phyloP scores from a whole-genome alignment of 2,888 invertebrate genomes.

The Eutolmus rufibarbis region DNA sequence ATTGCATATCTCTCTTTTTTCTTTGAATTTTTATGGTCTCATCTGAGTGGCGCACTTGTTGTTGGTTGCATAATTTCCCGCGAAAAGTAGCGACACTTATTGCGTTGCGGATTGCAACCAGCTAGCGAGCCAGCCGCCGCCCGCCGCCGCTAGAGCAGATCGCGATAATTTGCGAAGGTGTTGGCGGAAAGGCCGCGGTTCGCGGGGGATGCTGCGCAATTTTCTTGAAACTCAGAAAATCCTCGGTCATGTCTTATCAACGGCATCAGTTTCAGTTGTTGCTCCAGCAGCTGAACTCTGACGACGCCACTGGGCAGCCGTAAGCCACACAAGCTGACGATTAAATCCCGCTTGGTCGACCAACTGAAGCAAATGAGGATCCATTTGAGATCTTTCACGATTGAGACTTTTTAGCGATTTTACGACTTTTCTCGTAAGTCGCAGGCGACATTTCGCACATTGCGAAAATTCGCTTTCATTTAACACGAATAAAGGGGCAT shows the following conservation, averaged over 20 bases:
- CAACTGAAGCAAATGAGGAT: background rate
- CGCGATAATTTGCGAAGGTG: background rate
- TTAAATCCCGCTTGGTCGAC: background rate
- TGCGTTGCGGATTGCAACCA: background rate
- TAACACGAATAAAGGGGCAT: background rate
- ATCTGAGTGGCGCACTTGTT: slow-evolving; percentile 7
- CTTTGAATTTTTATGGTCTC: slow-evolving; percentile 3
- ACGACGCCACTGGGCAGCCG: background rate
- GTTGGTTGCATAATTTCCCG: slow-evolving; percentile 8
- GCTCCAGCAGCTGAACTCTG: background rate
- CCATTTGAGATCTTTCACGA: background rate
- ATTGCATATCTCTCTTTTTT: background rate
- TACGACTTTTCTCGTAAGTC: background rate
- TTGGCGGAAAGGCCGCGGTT: background rate
- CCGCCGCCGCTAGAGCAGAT: background rate
- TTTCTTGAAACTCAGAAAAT: background rate
- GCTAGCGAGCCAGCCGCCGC: background rate
- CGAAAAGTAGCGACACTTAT: background rate
- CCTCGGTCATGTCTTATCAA: background rate
- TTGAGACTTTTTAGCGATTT: background rate
- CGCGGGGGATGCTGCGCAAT: background rate
- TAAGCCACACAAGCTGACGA: background rate
- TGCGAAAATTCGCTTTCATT: background rate
- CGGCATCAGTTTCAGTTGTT: background rate
- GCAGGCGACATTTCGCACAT: background rate